A percentile compares a stretch with the other conserved stretches of the same genome.
phyloP scores from a whole-genome alignment of 2,113 vertebrate genomes.

The Lethenteron reissneri region DNA sequence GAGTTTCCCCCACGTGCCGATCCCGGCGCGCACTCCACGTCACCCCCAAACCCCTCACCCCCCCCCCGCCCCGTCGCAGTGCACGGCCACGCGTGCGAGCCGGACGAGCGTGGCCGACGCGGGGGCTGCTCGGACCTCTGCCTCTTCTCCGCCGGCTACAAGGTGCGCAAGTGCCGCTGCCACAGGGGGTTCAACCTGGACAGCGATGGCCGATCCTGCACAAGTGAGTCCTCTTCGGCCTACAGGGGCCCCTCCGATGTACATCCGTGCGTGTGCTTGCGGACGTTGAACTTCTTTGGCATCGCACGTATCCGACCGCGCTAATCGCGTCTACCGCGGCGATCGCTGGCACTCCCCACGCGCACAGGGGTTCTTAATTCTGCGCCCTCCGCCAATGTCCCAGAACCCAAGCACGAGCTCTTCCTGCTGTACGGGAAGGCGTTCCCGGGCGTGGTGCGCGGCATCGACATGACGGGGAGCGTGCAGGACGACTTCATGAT shows the following conservation, averaged over 20 bases:
- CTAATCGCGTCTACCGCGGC: no score
- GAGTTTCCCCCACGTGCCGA: no score
- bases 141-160: constrained; percentile 1
- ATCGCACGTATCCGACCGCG: no score
- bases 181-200: constrained; percentile 1
- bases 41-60: no score
- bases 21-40: no score
- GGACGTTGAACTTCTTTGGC: no score
- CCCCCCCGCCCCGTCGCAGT: background rate
- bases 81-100: background rate
- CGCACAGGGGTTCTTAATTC: no score
- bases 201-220: background rate
- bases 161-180: background rate
- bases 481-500: background rate
- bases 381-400: no score
- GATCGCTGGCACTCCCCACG: no score
- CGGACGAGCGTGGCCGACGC: background rate
- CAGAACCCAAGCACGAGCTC: constrained; percentile 2
- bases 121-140: constrained; percentile 5
- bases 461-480: constrained; percentile 6
- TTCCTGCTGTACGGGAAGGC: constrained; percentile 4
- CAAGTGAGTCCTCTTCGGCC: background rate
- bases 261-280: no score
- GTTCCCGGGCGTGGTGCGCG: background rate
- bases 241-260: no score